phyloP scores from a whole-genome alignment of 1,140 invertebrate species.

The Papilio dardanus region DNA sequence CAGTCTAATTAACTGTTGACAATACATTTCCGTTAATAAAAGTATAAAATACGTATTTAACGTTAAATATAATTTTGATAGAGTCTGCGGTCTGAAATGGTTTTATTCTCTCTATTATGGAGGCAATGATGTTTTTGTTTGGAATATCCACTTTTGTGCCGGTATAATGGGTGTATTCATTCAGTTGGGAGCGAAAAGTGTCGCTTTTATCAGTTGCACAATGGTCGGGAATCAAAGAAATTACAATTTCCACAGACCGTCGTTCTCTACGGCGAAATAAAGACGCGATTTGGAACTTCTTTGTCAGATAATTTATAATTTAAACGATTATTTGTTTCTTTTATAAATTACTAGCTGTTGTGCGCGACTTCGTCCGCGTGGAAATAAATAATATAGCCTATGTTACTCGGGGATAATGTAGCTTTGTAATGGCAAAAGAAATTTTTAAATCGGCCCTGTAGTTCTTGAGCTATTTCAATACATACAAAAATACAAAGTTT shows the following conservation, averaged over 20 bases:
- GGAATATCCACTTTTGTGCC: slow-evolving; percentile 72
- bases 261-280: slow-evolving; percentile 59
- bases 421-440: too few species aligned
- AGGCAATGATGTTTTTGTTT: slow-evolving; percentile 70
- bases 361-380: too few species aligned
- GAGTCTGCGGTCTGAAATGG: slow-evolving; percentile 46
- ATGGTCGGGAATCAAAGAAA: slow-evolving; percentile 80
- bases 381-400: too few species aligned
- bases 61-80: slow-evolving; percentile 29
- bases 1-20: background rate
- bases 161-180: slow-evolving; percentile 80
- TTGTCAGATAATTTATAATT: slow-evolving; percentile 52
- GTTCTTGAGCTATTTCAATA: too few species aligned
- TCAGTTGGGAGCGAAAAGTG: slow-evolving; percentile 76
- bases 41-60: background rate
- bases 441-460: too few species aligned
- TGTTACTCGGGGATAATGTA: too few species aligned
- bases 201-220: slow-evolving; percentile 79
- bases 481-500: too few species aligned
- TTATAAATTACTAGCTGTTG: slow-evolving; percentile 12
- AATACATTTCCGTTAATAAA: background rate
- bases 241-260: slow-evolving; percentile 65
- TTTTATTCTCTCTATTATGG: slow-evolving; percentile 47
- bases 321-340: slow-evolving; percentile 31
- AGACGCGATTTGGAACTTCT: slow-evolving; percentile 48